phyloP scores from a whole-genome alignment of 2,113 vertebrate genomes.

The Muntiacus muntjak region DNA sequence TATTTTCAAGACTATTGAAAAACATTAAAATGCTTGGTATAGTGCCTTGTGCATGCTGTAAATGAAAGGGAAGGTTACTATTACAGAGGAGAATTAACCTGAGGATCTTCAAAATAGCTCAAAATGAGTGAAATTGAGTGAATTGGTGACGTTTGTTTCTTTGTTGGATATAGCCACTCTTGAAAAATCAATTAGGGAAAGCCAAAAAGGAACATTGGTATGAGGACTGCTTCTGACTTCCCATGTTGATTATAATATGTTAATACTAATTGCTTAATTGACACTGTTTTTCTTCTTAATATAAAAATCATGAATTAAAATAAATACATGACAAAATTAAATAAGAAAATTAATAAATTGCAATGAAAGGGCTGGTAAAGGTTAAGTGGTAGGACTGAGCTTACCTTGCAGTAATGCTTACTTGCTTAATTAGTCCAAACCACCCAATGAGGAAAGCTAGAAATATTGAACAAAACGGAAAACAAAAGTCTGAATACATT shows the following conservation, averaged over 20 bases:
- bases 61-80: not conserved
- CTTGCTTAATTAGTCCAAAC: not conserved
- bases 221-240: not conserved
- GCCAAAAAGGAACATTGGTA: not conserved
- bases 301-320: not conserved
- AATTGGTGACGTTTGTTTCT: not conserved
- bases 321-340: not conserved
- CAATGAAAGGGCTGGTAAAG: not conserved
- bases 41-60: not conserved
- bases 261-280: not conserved
- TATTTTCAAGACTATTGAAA: not conserved
- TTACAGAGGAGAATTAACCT: not conserved
- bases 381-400: not conserved
- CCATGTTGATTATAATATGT: not conserved
- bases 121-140: too few relatives aligned
- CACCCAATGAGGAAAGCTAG: not conserved
- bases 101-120: not conserved
- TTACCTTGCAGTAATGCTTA: not conserved
- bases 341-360: not conserved
- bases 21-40: not conserved
- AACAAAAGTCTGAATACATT: not conserved
- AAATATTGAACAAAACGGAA: not conserved
- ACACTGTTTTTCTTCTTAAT: not conserved
- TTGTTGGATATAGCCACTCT: not conserved
- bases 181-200: not conserved